Conservation (phyloP, 2,113 vertebrate species). For the Eonycteris spelaea region DNA sequence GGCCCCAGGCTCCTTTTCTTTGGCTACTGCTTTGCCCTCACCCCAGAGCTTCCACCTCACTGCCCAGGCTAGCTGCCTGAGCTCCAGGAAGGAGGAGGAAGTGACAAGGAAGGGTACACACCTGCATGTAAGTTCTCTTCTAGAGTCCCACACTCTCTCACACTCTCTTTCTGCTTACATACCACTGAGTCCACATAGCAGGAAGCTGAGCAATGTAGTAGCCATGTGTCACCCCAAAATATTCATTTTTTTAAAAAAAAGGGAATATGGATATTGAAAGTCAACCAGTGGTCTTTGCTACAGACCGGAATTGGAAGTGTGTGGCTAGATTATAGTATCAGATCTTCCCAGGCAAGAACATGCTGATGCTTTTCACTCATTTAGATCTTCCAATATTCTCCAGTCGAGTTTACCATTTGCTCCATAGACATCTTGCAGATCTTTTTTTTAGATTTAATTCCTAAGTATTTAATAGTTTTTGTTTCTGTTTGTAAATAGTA, state of each 20-base stretch:
- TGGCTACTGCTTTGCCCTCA: too few species aligned
- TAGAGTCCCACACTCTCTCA: accelerated
- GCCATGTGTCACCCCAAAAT: background rate
- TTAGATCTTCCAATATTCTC: background rate
- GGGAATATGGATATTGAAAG: background rate
- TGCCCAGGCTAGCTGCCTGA: background rate
- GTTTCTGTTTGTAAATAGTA: background rate
- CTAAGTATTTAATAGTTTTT: background rate
- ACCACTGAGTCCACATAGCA: accelerated
- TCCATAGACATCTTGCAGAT: background rate
- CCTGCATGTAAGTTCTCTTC: background rate
- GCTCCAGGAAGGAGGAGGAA: background rate
- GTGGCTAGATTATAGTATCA: background rate
- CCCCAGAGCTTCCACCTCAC: background rate
- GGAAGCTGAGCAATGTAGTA: background rate
- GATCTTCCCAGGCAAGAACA: background rate
- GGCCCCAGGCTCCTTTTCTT: background rate
- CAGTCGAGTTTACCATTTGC: background rate
- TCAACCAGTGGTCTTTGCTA: background rate
- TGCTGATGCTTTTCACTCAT: background rate
- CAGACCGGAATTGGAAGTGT: background rate
- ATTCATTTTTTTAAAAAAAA: background rate
- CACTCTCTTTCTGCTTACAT: background rate
- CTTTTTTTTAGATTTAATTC: background rate
- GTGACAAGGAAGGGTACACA: accelerated